phyloP scores from a whole-genome alignment of 2,113 vertebrate species.

The Bambusicola thoracicus region DNA sequence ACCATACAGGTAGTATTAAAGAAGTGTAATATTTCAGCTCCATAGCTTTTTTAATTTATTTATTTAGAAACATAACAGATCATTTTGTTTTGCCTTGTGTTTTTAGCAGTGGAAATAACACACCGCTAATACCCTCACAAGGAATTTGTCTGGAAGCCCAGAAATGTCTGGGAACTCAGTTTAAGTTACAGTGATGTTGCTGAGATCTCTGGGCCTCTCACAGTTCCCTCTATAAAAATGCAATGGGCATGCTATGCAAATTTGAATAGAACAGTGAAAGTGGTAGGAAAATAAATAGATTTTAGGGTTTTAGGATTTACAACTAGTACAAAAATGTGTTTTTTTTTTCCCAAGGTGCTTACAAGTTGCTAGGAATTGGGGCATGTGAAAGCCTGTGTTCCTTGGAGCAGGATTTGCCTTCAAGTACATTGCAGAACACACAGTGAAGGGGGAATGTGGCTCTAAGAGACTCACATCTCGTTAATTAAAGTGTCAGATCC shows the following conservation, averaged over 20 bases:
- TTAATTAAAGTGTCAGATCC: neutral
- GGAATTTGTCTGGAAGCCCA: neutral
- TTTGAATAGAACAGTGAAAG: neutral
- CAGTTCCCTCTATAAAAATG: neutral
- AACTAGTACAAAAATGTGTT: neutral
- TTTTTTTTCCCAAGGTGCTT: neutral
- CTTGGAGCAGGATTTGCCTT: neutral
- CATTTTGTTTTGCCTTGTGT: neutral
- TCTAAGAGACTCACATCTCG: neutral
- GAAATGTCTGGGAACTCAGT: neutral
- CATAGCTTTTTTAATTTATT: neutral
- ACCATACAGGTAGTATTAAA: neutral
- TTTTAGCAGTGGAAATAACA: neutral
- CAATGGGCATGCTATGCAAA: fast-evolving
- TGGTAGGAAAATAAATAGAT: neutral
- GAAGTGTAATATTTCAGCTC: neutral
- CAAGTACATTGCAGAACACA: neutral
- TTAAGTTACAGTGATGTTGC: neutral
- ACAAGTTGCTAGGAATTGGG: neutral
- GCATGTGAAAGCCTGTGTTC: neutral
- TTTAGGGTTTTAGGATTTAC: neutral
- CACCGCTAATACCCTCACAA: neutral
- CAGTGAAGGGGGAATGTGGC: neutral
- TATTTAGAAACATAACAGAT: neutral
- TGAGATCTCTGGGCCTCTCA: neutral